These are phyloP conservation scores for Hypolimnas misippus DNA, from an alignment of 2,888 invertebrate species.

Conservation along the genomic window DNA sequence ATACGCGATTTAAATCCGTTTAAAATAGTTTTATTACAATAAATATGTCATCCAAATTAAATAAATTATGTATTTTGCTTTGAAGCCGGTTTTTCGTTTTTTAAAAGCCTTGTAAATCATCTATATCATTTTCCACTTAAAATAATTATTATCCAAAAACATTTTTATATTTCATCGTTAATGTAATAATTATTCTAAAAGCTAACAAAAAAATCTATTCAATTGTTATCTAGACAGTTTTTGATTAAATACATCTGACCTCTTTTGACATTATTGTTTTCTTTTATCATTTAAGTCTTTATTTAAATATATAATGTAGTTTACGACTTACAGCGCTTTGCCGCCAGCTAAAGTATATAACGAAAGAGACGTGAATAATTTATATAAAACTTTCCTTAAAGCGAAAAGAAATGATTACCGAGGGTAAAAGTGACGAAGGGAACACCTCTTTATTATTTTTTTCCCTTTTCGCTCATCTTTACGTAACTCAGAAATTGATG, in stretches of 20 bases:
- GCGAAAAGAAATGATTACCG: slow-evolving; percentile 40
- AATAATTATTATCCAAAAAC: too few relatives aligned
- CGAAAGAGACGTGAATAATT: slow-evolving; percentile 43
- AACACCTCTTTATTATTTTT: slow-evolving; percentile 44
- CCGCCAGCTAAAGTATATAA: slow-evolving; percentile 36
- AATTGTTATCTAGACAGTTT: background rate
- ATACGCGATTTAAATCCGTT: too few relatives aligned
- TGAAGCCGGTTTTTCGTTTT: too few relatives aligned
- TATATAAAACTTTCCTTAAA: slow-evolving; percentile 42
- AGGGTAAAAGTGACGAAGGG: slow-evolving; percentile 41
- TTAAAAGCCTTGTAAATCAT: too few relatives aligned
- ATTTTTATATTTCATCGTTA: background rate
- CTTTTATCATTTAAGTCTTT: background rate
- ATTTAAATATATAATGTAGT: slow-evolving; percentile 6
- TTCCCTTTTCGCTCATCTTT: slow-evolving; percentile 43
- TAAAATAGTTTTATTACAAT: too few relatives aligned
- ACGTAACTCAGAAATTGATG: slow-evolving; percentile 46
- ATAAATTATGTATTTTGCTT: too few relatives aligned
- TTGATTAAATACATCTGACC: slow-evolving; percentile 8
- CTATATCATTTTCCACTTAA: too few relatives aligned
- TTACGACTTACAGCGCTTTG: slow-evolving; percentile 38
- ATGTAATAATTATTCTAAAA: background rate
- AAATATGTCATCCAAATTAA: too few relatives aligned
- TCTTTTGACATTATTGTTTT: background rate
- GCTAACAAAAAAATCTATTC: background rate